phyloP scores from a whole-genome alignment of 2,797 vertebrate species.

The Sarcophilus harrisii region DNA sequence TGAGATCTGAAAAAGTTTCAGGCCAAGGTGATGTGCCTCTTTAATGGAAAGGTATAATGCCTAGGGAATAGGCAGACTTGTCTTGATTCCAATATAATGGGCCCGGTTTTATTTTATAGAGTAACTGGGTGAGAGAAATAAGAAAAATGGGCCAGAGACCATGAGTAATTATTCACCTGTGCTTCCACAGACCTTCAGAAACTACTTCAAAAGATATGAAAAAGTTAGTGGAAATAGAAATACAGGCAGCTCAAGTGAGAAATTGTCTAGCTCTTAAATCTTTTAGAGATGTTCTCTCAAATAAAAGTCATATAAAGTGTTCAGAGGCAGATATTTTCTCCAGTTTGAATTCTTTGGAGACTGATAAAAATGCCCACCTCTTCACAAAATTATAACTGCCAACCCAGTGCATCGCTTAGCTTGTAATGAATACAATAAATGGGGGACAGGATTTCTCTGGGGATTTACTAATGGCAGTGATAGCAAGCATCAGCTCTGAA shows the following conservation, averaged over 20 bases:
- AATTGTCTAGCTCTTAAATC: conserved; percentile 58
- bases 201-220: conserved; percentile 20
- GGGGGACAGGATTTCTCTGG: not conserved
- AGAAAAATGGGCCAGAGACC: not conserved
- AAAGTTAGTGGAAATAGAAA: conserved; percentile 59
- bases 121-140: conserved; percentile 26
- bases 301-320: conserved; percentile 49
- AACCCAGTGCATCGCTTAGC: not conserved
- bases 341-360: conserved; percentile 59
- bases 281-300: conserved; percentile 65
- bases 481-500: not conserved
- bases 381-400: conserved; percentile 62
- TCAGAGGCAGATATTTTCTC: conserved; percentile 52
- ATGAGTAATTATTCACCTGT: conserved; percentile 38
- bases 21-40: not conserved
- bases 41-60: not conserved
- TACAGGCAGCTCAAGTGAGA: conserved; percentile 36
- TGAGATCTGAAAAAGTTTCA: not conserved
- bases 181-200: conserved; percentile 37
- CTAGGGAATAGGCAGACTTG: not conserved
- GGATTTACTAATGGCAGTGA: conserved; percentile 2
- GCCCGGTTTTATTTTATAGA: conserved; percentile 29
- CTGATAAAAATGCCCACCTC: conserved; percentile 32
- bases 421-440: conserved; percentile 33
- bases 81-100: conserved; percentile 10